Percentiles rank a stretch among this genome's conserved stretches.
Conservation (phyloP, 37 sponge, comb jelly and placozoan genomes). For the Chondrosia reniformis region DNA sequence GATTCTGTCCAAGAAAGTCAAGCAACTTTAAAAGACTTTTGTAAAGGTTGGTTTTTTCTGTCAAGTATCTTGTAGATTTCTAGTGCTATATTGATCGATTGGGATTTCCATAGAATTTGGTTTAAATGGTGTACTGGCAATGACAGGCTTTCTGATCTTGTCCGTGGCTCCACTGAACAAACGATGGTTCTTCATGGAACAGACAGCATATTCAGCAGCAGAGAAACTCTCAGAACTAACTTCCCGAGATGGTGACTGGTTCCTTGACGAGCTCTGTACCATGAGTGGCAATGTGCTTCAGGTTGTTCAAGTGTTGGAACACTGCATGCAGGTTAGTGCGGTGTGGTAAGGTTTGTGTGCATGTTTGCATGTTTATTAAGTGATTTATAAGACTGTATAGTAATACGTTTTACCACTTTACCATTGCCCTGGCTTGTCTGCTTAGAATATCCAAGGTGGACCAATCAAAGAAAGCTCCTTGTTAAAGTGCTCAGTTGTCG, state of each 20-base stretch:
- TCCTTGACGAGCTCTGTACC: slow-evolving; percentile 94
- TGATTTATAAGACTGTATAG: too few species aligned
- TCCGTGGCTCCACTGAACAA: slow-evolving; percentile 70
- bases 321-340: slow-evolving; percentile 39
- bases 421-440: too few species aligned
- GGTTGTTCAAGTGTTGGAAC: slow-evolving; percentile 58
- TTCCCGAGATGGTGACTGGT: slow-evolving; percentile 93
- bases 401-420: background rate
- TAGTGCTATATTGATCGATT: too few species aligned
- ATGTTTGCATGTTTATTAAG: background rate
- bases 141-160: slow-evolving; percentile 66
- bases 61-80: background rate
- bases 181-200: slow-evolving; percentile 86
- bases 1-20: slow-evolving; percentile 25
- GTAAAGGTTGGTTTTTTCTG: slow-evolving; percentile 28
- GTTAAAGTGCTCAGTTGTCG: slow-evolving; percentile 30
- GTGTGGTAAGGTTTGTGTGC: background rate
- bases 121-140: slow-evolving; percentile 41
- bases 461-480: slow-evolving; percentile 25
- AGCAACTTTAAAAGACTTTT: slow-evolving; percentile 40
- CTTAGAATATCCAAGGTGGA: background rate
- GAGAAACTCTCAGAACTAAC: slow-evolving; percentile 77
- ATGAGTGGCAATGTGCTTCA: slow-evolving; percentile 92
- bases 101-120: slow-evolving; percentile 34
- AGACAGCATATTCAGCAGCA: slow-evolving; percentile 73